phyloP scores from a whole-genome alignment of 2,113 vertebrate genomes.

The Platysternon megacephalum region DNA sequence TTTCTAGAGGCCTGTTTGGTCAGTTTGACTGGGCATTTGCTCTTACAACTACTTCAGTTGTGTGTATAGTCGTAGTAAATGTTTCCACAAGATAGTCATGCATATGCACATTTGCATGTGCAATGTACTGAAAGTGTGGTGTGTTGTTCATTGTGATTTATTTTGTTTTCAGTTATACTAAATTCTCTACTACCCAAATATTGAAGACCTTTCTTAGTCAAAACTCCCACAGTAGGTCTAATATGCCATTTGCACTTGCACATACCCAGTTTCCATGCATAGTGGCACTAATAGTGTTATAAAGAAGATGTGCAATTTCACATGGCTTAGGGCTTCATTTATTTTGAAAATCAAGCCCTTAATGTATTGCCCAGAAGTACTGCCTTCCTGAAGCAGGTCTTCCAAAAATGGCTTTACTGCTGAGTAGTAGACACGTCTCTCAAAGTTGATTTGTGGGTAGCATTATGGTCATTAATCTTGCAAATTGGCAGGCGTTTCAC shows the following conservation, averaged over 20 bases:
- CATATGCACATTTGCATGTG: accelerated
- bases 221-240: not conserved
- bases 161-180: not conserved
- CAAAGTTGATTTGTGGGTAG: not conserved
- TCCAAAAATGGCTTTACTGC: not conserved
- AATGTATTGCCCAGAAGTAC: accelerated
- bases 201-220: not conserved
- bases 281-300: not conserved
- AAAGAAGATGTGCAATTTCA: not conserved
- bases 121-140: not conserved
- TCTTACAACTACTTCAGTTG: not conserved
- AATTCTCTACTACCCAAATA: not conserved
- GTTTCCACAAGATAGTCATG: not conserved
- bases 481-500: not conserved
- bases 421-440: not conserved
- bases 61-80: not conserved
- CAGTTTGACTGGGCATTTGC: not conserved
- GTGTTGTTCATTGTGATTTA: not conserved
- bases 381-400: not conserved
- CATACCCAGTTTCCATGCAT: not conserved
- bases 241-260: not conserved
- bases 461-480: not conserved
- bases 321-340: not conserved
- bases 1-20: not conserved
- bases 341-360: not conserved